A percentile compares a stretch with the other conserved stretches of the same genome.
Evolutionary conservation across 2,113 vertebrate species (phyloP).

Genomic region (Lagenorhynchus albirostris): DNA sequence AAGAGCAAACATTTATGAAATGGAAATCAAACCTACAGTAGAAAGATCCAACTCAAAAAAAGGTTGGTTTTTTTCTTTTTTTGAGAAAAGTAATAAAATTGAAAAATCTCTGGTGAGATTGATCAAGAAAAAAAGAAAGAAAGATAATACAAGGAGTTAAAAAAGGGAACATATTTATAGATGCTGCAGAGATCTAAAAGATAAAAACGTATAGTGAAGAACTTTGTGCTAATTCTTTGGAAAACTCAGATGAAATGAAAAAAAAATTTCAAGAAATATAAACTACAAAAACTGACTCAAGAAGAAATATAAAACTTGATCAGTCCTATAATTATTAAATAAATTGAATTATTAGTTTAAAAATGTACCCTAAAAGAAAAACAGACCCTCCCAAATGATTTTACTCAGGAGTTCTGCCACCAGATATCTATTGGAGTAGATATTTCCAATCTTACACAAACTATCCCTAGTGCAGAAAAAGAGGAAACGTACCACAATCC

Average conservation of each 20-base stretch:
- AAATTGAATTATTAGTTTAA: not conserved
- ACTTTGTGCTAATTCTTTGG: not conserved
- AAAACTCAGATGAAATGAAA: not conserved
- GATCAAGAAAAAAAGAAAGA: not conserved
- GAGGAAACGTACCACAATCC: not conserved
- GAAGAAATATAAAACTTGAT: not conserved
- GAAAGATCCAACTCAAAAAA: not conserved
- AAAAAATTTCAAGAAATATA: conserved; percentile 17
- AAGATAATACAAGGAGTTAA: not conserved
- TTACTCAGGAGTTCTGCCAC: not conserved
- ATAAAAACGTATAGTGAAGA: not conserved
- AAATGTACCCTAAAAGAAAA: conserved; percentile 10
- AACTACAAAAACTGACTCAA: not conserved
- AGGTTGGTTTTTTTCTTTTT: not conserved
- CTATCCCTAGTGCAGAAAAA: not conserved
- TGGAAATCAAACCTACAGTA: not conserved
- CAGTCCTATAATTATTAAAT: not conserved
- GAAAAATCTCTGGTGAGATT: conserved; percentile 1
- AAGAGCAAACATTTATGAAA: not conserved
- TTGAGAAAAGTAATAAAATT: conserved; percentile 33
- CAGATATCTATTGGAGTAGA: not conserved
- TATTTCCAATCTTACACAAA: not conserved
- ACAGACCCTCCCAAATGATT: not conserved
- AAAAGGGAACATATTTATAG: not conserved
- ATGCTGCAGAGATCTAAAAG: not conserved